Base-by-base conservation (phyloP, 2,888 invertebrate genomes). In the Pseudanteris insignis region DNA sequence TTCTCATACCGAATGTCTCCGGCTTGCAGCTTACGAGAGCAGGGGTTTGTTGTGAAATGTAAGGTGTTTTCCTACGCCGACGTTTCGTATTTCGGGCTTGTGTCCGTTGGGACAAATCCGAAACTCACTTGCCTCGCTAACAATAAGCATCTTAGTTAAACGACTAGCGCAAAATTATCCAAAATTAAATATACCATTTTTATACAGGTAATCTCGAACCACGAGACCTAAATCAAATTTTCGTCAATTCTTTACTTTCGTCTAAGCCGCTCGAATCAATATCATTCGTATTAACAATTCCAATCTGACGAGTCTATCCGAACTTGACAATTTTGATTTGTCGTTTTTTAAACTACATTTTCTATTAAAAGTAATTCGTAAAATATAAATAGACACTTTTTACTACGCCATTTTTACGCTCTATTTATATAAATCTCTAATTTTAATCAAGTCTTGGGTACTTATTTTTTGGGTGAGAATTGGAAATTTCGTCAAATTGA, bases 1-100 rank as follows among this genome's bases (percentile, higher is more conserved):
- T 78, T 74, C 79, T 79, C 78, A 79, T 79, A 79, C 79, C 75
- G 71, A 79, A 73, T 77, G 77, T 78, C 76, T 74, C 77, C 75
- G 73, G 67, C 63, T 65, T 63, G 37, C 63, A 64, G 54, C 38
- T 69, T 70, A 71, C 71, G 48, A 38, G 70, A 71, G 67, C 70
- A 70, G 68, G 64, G 70, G 70, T 72, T 70, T 70, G 69, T 68
- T 67, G 71, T 65, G 70, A 65, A 65, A 66, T 67, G 67, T 65
- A 67, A 63, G 58, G 58, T 63, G 63, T 60, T 64, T 67, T 57
- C 59, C 62, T 50, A 36, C 47, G 59, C 53, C 53, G 65, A 58
- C 50, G 66, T 61, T 65, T 37, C 50, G 32, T 46, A 61, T 37
- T 55, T 47, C 58, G 64, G 63, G 33, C 66, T 68, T 63, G 62